Evolutionary conservation across 2,797 vertebrate genomes (phyloP).

Genomic region (Nannoperca obscura): DNA sequence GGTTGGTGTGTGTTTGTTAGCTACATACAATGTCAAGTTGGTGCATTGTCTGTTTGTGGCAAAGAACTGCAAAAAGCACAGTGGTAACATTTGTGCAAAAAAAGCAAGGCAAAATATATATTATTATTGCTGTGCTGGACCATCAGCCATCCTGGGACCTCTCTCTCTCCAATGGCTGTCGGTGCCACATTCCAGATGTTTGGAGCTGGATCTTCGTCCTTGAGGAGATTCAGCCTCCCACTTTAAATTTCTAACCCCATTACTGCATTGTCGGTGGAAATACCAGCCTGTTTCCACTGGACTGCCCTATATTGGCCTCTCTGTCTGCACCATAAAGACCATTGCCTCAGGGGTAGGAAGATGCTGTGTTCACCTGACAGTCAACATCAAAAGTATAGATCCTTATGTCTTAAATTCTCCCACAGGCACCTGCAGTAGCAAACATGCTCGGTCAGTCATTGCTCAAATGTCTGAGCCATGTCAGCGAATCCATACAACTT

Average conservation of each 20-base stretch:
- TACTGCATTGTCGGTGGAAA: slow-evolving; percentile 21
- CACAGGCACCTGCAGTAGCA: slow-evolving; percentile 27
- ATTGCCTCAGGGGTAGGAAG: slow-evolving; percentile 30
- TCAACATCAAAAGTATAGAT: slow-evolving; percentile 60
- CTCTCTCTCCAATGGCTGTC: too few species aligned
- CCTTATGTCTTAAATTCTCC: slow-evolving; percentile 47
- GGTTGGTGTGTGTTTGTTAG: neutral
- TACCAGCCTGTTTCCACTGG: slow-evolving; percentile 13
- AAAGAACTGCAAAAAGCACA: neutral
- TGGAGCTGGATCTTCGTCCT: too few species aligned
- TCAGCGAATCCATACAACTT: slow-evolving; percentile 29
- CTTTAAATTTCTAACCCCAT: slow-evolving; percentile 13
- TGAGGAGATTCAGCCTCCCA: too few species aligned
- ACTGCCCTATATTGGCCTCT: slow-evolving; percentile 25
- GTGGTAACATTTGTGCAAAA: neutral
- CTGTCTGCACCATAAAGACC: slow-evolving; percentile 41
- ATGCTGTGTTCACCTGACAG: slow-evolving; percentile 69
- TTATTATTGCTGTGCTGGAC: too few species aligned
- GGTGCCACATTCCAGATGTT: too few species aligned
- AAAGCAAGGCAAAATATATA: neutral
- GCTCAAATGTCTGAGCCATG: slow-evolving; percentile 25
- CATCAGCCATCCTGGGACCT: too few species aligned
- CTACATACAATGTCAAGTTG: neutral
- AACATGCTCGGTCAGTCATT: slow-evolving; percentile 16
- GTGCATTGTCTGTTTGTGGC: neutral